These are phyloP conservation scores for Tupaia tana DNA, from an alignment of 2,113 vertebrate species.

Conservation along the genomic window DNA sequence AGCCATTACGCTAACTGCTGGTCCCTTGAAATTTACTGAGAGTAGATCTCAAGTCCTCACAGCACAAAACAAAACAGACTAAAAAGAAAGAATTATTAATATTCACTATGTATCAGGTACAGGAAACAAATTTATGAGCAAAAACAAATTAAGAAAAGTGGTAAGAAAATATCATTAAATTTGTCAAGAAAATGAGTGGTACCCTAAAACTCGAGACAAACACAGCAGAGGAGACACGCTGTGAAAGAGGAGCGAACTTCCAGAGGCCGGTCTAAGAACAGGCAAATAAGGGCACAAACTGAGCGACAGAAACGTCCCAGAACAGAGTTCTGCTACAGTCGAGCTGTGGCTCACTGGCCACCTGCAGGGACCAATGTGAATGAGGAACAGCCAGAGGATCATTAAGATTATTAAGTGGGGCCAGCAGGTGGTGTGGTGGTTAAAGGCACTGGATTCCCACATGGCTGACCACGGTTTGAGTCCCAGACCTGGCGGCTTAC, in stretches of 20 bases:
- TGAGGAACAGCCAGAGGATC: background rate
- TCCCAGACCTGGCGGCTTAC: too few species aligned
- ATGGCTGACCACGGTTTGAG: too few species aligned
- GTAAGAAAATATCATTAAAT: slow-evolving; percentile 18
- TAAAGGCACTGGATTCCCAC: too few species aligned
- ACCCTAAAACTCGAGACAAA: background rate
- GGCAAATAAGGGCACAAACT: background rate
- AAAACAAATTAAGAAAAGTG: slow-evolving; percentile 4
- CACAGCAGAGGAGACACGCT: background rate
- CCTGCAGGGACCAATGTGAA: background rate
- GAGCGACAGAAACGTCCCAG: background rate
- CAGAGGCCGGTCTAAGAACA: background rate
- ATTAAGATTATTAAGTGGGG: background rate
- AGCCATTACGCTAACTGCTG: too few species aligned
- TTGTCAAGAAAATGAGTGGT: slow-evolving; percentile 13
- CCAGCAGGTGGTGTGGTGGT: too few species aligned
- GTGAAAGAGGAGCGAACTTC: background rate
- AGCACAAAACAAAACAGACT: background rate
- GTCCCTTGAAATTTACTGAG: background rate
- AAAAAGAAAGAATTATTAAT: background rate
- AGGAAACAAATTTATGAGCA: background rate
- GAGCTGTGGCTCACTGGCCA: background rate
- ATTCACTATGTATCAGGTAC: background rate
- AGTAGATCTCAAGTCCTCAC: background rate
- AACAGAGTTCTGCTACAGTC: background rate